Conservation (phyloP, 2,113 vertebrate genomes). For the Columba janthina region DNA sequence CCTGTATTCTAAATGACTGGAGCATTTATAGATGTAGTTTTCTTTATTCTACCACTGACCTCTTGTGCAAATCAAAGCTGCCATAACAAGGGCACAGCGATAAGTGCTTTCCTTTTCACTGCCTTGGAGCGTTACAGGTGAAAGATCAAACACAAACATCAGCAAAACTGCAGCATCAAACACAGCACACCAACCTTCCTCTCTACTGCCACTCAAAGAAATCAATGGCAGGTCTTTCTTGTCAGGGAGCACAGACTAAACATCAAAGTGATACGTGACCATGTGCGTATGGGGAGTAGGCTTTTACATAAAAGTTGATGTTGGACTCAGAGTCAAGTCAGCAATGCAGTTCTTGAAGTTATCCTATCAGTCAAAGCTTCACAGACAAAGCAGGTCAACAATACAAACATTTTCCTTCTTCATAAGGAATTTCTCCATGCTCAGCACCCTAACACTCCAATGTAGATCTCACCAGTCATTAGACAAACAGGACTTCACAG, state of each 20-base stretch:
- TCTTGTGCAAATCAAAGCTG: background rate
- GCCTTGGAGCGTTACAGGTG: background rate
- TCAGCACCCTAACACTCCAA: background rate
- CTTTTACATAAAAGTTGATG: background rate
- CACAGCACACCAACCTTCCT: background rate
- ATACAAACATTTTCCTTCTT: background rate
- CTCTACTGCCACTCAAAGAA: background rate
- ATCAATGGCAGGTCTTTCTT: background rate
- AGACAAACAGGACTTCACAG: background rate
- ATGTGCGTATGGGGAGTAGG: accelerated
- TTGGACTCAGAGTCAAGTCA: background rate
- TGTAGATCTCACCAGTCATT: background rate
- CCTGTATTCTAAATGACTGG: background rate
- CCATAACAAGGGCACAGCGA: background rate
- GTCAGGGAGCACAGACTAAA: background rate
- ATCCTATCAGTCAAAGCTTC: background rate
- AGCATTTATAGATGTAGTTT: background rate
- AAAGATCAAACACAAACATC: background rate
- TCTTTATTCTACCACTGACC: background rate
- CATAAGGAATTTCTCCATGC: background rate
- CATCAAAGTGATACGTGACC: background rate
- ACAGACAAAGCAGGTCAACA: background rate
- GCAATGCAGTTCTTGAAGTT: background rate
- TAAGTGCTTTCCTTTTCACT: background rate
- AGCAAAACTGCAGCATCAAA: no score